These are phyloP conservation scores for Adelphocoris suturalis DNA, from an alignment of 2,888 invertebrate species.

Conservation along the genomic window DNA sequence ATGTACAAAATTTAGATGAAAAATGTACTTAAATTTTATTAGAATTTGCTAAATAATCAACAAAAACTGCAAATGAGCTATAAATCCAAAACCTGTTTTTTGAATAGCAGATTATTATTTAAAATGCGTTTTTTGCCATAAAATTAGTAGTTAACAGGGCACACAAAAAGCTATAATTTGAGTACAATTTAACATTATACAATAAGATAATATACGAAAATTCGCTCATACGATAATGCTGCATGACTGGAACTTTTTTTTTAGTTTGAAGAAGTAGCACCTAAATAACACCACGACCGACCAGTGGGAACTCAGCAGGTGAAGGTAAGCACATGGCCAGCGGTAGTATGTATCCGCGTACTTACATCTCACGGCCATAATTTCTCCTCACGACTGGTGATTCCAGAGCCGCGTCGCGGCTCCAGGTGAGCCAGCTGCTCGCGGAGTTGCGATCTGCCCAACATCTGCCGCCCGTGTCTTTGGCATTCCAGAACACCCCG, in stretches of 20 bases:
- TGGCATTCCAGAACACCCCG: neutral
- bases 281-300: neutral
- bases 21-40: too few relatives aligned
- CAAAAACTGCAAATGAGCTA: too few relatives aligned
- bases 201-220: too few relatives aligned
- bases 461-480: conserved; percentile 12
- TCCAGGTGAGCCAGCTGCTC: conserved; percentile 10
- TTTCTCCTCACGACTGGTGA: conserved; percentile 36
- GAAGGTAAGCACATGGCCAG: conserved; percentile 25
- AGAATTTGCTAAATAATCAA: too few relatives aligned
- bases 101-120: too few relatives aligned
- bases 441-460: conserved; percentile 18
- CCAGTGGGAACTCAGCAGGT: neutral
- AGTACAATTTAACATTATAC: too few relatives aligned
- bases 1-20: too few relatives aligned
- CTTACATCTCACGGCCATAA: conserved; percentile 7
- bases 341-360: neutral
- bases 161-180: too few relatives aligned
- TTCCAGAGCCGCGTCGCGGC: neutral
- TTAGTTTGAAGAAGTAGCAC: neutral
- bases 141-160: too few relatives aligned
- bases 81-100: too few relatives aligned
- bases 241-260: neutral
- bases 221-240: too few relatives aligned
- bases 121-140: too few relatives aligned